These are phyloP conservation scores for Rhagium mordax DNA, from an alignment of 2,888 invertebrate species.

Conservation along the genomic window DNA sequence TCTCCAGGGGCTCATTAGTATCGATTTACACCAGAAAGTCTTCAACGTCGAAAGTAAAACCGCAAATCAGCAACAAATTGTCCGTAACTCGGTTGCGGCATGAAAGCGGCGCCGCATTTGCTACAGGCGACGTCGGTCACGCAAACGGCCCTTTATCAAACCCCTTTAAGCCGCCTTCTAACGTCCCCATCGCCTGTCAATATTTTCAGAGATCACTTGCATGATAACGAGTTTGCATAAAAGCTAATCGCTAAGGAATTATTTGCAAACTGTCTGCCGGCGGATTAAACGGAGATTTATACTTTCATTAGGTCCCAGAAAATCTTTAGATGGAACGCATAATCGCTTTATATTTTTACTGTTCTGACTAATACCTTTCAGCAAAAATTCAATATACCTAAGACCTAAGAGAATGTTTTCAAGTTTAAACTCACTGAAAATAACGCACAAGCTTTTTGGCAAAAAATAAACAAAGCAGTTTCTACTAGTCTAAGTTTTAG, in stretches of 20 bases:
- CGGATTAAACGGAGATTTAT: constrained; percentile 1
- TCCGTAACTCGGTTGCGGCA: background rate
- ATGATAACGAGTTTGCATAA: constrained; percentile 9
- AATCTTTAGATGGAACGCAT: background rate
- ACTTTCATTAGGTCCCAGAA: background rate
- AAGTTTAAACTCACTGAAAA: too few species aligned
- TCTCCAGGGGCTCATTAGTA: background rate
- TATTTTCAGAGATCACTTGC: constrained; percentile 1
- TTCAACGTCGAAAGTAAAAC: background rate
- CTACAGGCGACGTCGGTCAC: background rate
- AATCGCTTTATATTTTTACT: background rate
- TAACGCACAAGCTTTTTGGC: too few species aligned
- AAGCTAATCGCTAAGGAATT: background rate
- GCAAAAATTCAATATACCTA: too few species aligned
- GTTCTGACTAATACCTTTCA: too few species aligned
- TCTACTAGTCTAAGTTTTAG: too few species aligned
- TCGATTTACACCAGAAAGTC: background rate
- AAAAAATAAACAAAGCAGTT: too few species aligned
- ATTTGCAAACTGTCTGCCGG: constrained; percentile 6
- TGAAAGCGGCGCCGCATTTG: background rate
- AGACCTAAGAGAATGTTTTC: too few species aligned
- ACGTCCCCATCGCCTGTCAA: background rate
- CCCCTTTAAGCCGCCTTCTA: background rate
- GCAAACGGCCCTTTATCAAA: background rate
- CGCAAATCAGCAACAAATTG: background rate